Evolutionary conservation across 2,113 vertebrate species (phyloP), one percentile per base, ranked within the genome.

Genomic region (Chaetops frenatus): DNA sequence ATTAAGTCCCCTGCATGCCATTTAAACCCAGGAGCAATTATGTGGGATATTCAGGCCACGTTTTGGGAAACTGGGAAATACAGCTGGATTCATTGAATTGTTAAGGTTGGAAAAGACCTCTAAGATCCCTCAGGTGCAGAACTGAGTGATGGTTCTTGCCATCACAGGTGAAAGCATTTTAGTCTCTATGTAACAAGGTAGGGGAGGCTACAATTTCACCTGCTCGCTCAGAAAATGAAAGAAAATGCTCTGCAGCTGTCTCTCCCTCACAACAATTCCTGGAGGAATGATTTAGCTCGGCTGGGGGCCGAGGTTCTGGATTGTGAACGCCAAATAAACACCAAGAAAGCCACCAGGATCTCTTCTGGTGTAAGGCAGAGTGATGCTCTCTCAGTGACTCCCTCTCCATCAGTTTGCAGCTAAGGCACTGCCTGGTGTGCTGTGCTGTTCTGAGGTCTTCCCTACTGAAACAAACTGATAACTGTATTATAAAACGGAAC

Each of bases 181-280:
- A 35, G 13, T 18, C 33, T 47, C 11, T 47, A 1, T 42, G 8
- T 38, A 51, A 18, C 38, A 38, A 38, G 38, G 38, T 38, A 11
- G 38, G 38, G 7, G 6, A 2, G 9, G 15, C 36, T 17, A 6
- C 18, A 56, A 12, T 27, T 56, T 64, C 19, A 44, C 9, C 15
- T 42, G 65, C 53, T 71, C 2, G 0, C 67, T 69, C 18, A 69
- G 64, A 69, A 57, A 44, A 69, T 19, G 18, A 6, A 71, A 27
- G 25, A 29, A 81, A 73, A 38, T 36, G 24, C 10, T 69, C 29
- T 54, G 29, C 10, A 42, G 42, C 4, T 23, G 3, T 23, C 50
- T 45, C 2, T 24, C 5, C 11, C 18, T 67, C 1, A 0, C 4
- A 14, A 0, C 3, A 22, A 1, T 31, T 86, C 12, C 36, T 62